phyloP scores from a whole-genome alignment of 2,888 invertebrate genomes.

The Drosophila leonis region DNA sequence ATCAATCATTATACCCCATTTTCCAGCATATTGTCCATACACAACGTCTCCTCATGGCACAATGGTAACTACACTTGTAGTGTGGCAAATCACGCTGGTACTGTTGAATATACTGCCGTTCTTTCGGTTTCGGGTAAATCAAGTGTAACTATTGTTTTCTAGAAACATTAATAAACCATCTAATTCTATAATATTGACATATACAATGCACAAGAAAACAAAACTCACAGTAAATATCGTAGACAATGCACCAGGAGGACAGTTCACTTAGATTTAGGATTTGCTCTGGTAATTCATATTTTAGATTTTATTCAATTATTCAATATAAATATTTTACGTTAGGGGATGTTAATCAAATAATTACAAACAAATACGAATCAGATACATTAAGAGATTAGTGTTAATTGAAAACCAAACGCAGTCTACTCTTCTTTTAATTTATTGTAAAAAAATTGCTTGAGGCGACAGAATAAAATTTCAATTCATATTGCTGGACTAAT shows the following conservation, averaged over 20 bases:
- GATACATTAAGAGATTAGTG: neutral
- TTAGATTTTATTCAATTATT: neutral
- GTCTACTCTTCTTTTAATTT: too few relatives aligned
- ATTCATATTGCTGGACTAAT: neutral
- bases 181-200: slow-evolving; percentile 47
- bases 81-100: slow-evolving; percentile 85
- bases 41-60: slow-evolving; percentile 85
- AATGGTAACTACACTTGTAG: slow-evolving; percentile 86
- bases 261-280: slow-evolving; percentile 1
- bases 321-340: neutral
- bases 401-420: too few relatives aligned
- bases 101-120: slow-evolving; percentile 86
- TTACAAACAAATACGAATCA: neutral
- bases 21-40: slow-evolving; percentile 86
- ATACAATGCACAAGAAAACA: slow-evolving; percentile 51
- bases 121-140: slow-evolving; percentile 87
- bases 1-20: slow-evolving; percentile 87
- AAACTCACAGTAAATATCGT: slow-evolving; percentile 57
- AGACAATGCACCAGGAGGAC: slow-evolving; percentile 53
- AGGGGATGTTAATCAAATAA: neutral
- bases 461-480: too few relatives aligned
- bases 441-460: too few relatives aligned
- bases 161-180: slow-evolving; percentile 35
- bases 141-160: slow-evolving; percentile 60
- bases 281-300: neutral